These are phyloP conservation scores for Trichoplusia ni DNA, from an alignment of 1,140 invertebrate genomes.

Conservation along the genomic window DNA sequence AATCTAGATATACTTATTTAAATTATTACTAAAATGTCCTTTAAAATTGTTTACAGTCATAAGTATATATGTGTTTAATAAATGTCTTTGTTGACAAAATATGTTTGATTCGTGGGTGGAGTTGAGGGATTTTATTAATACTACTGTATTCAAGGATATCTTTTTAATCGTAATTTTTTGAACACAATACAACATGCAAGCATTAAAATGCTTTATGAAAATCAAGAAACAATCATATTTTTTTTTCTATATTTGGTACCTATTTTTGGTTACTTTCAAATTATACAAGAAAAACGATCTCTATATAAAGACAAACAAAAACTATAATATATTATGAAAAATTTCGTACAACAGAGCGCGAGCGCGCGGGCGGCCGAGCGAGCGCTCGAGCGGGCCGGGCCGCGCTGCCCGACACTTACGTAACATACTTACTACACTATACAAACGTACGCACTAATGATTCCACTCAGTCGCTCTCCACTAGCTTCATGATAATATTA, in stretches of 20 bases:
- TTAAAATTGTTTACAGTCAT: not conserved
- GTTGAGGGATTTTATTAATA: not conserved
- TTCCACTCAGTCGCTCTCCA: slow-evolving; percentile 1
- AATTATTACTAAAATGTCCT: not conserved
- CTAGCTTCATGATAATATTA: not conserved
- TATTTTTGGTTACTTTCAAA: slow-evolving; percentile 80
- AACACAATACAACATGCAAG: slow-evolving; percentile 83
- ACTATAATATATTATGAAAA: slow-evolving; percentile 80
- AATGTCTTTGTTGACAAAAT: slow-evolving; percentile 8
- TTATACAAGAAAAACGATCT: slow-evolving; percentile 73
- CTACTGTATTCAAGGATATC: slow-evolving; percentile 52
- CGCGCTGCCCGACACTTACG: not conserved
- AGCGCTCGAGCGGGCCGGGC: slow-evolving; percentile 30
- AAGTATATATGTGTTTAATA: slow-evolving; percentile 17
- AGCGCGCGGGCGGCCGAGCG: slow-evolving; percentile 47
- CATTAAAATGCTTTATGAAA: slow-evolving; percentile 80
- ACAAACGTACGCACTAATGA: slow-evolving; percentile 24
- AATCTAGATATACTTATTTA: not conserved
- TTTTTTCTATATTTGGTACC: slow-evolving; percentile 80
- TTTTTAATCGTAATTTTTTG: slow-evolving; percentile 80
- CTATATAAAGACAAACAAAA: slow-evolving; percentile 79
- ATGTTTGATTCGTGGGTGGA: not conserved
- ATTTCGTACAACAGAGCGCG: slow-evolving; percentile 72
- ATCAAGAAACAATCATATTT: slow-evolving; percentile 79
- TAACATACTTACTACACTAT: slow-evolving; percentile 21